Conservation (phyloP, 1,140 invertebrate genomes). For the Phymastichus coffea region DNA sequence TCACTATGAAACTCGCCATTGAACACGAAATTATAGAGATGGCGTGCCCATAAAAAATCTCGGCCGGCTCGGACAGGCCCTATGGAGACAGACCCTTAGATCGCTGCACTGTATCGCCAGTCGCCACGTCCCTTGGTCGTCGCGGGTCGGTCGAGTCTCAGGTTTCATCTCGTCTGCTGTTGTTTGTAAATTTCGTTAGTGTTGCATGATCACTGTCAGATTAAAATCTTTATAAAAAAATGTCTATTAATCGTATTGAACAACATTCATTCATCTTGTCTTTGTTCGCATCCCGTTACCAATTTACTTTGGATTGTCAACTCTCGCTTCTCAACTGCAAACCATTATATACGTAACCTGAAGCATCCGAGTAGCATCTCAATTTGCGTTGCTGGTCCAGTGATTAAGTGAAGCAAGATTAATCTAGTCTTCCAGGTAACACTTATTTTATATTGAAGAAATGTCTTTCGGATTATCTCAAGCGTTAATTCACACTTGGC, state of each 20-base stretch:
- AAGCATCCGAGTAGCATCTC: too few species aligned
- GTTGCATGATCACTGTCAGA: background rate
- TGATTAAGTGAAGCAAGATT: background rate
- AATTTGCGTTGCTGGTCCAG: background rate
- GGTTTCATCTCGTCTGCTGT: conserved; percentile 6
- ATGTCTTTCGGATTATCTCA: too few species aligned
- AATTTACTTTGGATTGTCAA: background rate
- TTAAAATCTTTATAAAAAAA: background rate
- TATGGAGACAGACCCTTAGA: too few species aligned
- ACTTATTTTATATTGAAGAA: background rate
- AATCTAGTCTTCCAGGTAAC: conserved; percentile 10
- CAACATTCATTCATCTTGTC: background rate
- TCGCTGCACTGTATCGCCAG: background rate
- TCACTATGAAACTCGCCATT: too few species aligned
- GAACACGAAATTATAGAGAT: too few species aligned
- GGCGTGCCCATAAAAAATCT: too few species aligned
- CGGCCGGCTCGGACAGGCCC: too few species aligned
- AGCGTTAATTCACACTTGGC: too few species aligned
- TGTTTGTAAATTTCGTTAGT: conserved; percentile 5
- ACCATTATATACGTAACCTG: conserved; percentile 16
- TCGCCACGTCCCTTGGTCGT: conserved; percentile 14
- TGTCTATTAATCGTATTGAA: background rate
- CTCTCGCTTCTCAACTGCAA: background rate
- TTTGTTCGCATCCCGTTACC: background rate
- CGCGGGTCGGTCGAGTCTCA: background rate